These are phyloP conservation scores for Marasmarcha lunaedactyla DNA, from an alignment of 2,888 invertebrate genomes.

Conservation along the genomic window DNA sequence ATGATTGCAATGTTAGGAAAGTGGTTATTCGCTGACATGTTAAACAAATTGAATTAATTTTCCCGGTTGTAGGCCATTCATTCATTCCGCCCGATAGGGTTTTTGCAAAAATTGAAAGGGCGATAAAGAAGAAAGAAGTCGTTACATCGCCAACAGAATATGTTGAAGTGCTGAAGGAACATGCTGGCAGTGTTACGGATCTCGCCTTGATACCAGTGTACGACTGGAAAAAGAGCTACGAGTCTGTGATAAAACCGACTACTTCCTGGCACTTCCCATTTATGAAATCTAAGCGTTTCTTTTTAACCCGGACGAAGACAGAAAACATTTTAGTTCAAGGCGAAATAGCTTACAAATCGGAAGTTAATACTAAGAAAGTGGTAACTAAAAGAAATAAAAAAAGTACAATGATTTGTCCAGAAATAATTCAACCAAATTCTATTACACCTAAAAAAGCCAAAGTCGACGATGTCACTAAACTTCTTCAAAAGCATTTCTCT, in stretches of 20 bases:
- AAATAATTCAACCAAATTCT: constrained; percentile 1
- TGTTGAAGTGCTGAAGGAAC: constrained; percentile 4
- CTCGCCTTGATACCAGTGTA: constrained; percentile 7
- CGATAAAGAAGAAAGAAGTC: constrained; percentile 6
- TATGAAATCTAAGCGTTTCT: constrained; percentile 5
- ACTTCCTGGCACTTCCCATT: constrained; percentile 9
- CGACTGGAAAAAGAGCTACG: constrained; percentile 9
- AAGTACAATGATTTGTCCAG: too few species aligned
- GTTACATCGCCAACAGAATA: constrained; percentile 10
- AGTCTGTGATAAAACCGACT: constrained; percentile 6
- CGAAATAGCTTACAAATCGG: neutral
- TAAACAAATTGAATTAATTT: too few species aligned
- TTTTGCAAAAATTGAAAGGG: neutral
- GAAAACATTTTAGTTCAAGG: constrained; percentile 2
- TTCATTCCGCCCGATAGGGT: neutral
- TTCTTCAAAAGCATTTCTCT: too few species aligned
- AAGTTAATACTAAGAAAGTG: neutral
- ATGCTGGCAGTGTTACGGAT: constrained; percentile 4
- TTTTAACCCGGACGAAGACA: constrained; percentile 2
- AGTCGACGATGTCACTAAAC: neutral
- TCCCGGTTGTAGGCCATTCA: too few species aligned
- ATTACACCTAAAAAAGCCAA: too few species aligned
- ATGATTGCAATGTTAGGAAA: too few species aligned
- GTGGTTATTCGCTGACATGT: too few species aligned
- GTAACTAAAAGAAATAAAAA: neutral